Percentiles rank a stretch among this genome's conserved stretches.
These are phyloP conservation scores for Lethocerus indicus DNA, from an alignment of 1,140 invertebrate genomes.

Conservation along the genomic window DNA sequence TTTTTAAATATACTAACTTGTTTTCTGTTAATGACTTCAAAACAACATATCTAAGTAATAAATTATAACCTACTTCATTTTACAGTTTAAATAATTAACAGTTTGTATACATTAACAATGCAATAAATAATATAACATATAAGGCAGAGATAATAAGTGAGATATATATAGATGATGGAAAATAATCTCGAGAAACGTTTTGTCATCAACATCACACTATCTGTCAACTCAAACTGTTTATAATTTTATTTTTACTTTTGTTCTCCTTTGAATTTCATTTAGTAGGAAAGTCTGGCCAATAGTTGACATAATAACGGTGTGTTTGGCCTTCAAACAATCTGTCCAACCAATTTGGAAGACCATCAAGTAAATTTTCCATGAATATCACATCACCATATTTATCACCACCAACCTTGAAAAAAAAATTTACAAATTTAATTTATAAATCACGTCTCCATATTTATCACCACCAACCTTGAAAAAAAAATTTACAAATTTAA, in stretches of 20 bases:
- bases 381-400: slow-evolving; percentile 21
- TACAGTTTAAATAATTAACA: too few species aligned
- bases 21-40: too few species aligned
- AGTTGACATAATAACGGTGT: slow-evolving; percentile 85
- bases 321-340: slow-evolving; percentile 89
- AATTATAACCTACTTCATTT: too few species aligned
- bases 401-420: slow-evolving; percentile 5
- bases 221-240: too few species aligned
- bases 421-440: slow-evolving; percentile 75
- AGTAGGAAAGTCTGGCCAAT: slow-evolving; percentile 82
- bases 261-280: slow-evolving; percentile 12
- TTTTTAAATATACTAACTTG: too few species aligned
- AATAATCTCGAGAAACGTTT: background rate
- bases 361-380: slow-evolving; percentile 71
- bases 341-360: slow-evolving; percentile 91
- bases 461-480: slow-evolving; percentile 16
- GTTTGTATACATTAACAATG: background rate
- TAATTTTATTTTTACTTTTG: too few species aligned
- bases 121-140: background rate
- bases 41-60: too few species aligned
- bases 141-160: background rate
- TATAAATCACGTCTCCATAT: slow-evolving; percentile 21
- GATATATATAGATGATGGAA: background rate
- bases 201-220: too few species aligned
- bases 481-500: too few species aligned